These are phyloP conservation scores for Lichenostomus cassidix DNA, from an alignment of 2,113 vertebrate species.

Conservation along the genomic window DNA sequence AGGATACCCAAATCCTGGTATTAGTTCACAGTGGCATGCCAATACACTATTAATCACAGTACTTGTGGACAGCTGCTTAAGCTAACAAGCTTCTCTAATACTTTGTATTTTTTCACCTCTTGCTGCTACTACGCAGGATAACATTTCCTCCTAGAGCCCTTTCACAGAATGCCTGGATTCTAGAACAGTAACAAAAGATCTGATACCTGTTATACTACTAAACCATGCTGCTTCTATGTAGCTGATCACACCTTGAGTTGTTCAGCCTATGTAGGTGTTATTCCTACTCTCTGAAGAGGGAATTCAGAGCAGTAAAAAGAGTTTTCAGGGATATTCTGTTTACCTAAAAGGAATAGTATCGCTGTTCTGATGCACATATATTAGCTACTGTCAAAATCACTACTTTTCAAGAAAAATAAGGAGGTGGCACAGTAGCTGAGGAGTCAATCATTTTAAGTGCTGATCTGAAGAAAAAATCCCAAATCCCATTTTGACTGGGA, in stretches of 20 bases:
- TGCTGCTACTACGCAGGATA: slow-evolving; percentile 43
- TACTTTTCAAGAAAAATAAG: slow-evolving; percentile 24
- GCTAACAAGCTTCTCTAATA: slow-evolving; percentile 22
- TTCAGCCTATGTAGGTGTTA: background rate
- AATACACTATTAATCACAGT: background rate
- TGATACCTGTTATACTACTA: background rate
- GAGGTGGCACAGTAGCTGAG: background rate
- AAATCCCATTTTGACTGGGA: background rate
- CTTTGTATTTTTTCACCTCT: slow-evolving; percentile 49
- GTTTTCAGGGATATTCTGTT: background rate
- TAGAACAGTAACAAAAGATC: slow-evolving; percentile 60
- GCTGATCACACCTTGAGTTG: background rate
- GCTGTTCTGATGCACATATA: background rate
- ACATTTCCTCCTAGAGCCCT: slow-evolving; percentile 76
- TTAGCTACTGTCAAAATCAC: background rate
- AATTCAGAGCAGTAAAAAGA: slow-evolving; percentile 23
- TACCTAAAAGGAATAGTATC: background rate
- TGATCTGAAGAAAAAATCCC: background rate
- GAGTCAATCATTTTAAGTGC: background rate
- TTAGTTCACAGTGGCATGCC: background rate
- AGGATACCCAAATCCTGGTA: background rate
- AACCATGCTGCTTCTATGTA: background rate
- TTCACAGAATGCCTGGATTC: slow-evolving; percentile 66
- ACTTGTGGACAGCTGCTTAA: background rate
- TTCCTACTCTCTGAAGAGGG: background rate